phyloP scores from a whole-genome alignment of 2,113 vertebrate species.

The Rostratula benghalensis region DNA sequence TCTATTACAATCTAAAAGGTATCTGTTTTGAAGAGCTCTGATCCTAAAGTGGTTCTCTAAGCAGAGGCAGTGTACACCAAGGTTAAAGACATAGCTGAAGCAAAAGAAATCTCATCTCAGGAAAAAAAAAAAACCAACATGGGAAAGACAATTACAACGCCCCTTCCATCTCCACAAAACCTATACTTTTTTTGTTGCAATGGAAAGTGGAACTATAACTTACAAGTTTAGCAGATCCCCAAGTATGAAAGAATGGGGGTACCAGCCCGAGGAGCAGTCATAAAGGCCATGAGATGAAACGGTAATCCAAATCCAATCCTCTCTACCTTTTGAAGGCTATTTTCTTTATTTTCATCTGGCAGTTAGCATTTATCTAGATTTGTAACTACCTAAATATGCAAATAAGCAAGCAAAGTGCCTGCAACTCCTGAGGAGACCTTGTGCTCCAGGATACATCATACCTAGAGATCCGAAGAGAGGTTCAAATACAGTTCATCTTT shows the following conservation, averaged over 20 bases:
- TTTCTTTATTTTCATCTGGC: background rate
- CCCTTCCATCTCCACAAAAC: background rate
- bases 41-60: background rate
- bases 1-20: background rate
- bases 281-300: background rate
- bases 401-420: background rate
- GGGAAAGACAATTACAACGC: background rate
- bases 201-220: background rate
- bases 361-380: background rate
- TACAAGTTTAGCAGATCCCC: background rate
- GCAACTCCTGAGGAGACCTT: background rate
- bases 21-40: constrained; percentile 8
- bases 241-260: background rate
- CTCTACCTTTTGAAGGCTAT: background rate
- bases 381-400: background rate
- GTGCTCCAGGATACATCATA: background rate
- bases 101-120: constrained; percentile 14
- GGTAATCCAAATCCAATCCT: background rate
- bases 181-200: background rate
- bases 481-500: background rate
- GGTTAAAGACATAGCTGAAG: background rate
- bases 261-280: background rate
- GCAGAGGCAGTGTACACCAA: background rate
- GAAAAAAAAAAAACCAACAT: background rate
- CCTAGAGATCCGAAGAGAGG: background rate